Evolutionary conservation across 2,113 vertebrate genomes (phyloP), one percentile per base, ranked within the genome.

Genomic region (Saguinus midas): DNA sequence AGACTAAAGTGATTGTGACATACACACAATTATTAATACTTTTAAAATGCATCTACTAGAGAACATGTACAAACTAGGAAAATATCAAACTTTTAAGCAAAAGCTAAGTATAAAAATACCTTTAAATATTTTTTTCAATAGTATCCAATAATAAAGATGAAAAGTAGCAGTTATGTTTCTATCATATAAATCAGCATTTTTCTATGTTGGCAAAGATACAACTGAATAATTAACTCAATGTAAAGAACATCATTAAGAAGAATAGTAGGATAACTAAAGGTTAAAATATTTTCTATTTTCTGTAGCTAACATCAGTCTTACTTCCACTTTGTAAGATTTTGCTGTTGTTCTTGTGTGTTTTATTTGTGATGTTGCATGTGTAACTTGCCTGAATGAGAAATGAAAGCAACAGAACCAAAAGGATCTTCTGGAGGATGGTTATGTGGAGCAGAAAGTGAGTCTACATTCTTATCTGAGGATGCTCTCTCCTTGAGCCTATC

Each of bases 351-450:
- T 58, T 78, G 82, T 61, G 35, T 70, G 35, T 9, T 55, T 55
- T 84, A 86, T 61, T 79, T 58, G 86, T 40, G 52, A 87, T 78
- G 96, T 96, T 96, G 98, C 94, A 93, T 83, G 68, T 95, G 96
- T 98, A 99, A 99, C 99, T 99, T 99, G 99, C 99, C 99, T 99
- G 99, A 98, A 97, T 98, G 99, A 98, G 99, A 99, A 99, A 99
- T 98, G 97, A 99, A 99, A 92, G 99, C 99, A 97, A 99, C 98
- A 87, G 99, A 99, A 98, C 99, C 99, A 97, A 99, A 99, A 87
- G 99, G 99, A 98, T 99, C 99, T 98, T 99, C 99, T 35, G 99
- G 98, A 95, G 97, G 98, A 96, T 98, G 99, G 97, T 98, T 99
- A 96, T 98, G 98, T 96, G 98, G 96, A 97, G 98, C 98, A 96